Conservation (phyloP, 2,888 invertebrate species). For the Parascotia fuliginaria region DNA sequence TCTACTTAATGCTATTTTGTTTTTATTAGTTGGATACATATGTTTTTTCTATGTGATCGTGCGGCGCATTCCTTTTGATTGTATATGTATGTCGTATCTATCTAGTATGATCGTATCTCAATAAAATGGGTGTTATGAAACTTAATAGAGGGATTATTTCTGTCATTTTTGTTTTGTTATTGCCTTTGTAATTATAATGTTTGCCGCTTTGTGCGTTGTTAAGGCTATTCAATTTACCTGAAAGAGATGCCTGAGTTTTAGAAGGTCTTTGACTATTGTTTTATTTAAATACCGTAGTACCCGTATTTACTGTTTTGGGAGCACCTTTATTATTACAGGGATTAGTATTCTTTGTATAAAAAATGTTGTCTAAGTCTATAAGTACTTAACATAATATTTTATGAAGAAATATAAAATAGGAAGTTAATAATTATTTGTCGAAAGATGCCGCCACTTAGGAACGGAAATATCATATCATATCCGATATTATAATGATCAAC, state of each 20-base stretch:
- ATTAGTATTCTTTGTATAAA: constrained; percentile 12
- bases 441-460: constrained; percentile 65
- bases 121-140: constrained; percentile 77
- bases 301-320: background rate
- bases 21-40: constrained; percentile 76
- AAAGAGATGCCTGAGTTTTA: constrained; percentile 16
- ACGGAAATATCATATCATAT: constrained; percentile 81
- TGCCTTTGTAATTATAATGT: constrained; percentile 62
- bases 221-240: constrained; percentile 20
- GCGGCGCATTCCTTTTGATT: constrained; percentile 79
- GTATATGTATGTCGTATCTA: constrained; percentile 45
- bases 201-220: constrained; percentile 39
- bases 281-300: constrained; percentile 1
- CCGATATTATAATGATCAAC: constrained; percentile 60
- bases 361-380: constrained; percentile 1
- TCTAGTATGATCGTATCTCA: constrained; percentile 69
- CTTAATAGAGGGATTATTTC: constrained; percentile 71
- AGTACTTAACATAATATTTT: constrained; percentile 1
- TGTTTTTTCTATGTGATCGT: constrained; percentile 64
- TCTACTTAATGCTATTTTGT: constrained; percentile 82
- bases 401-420: constrained; percentile 47
- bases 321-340: constrained; percentile 4
- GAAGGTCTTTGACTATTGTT: constrained; percentile 19
- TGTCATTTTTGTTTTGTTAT: constrained; percentile 55
- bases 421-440: constrained; percentile 59